Evolutionary conservation across 2,797 vertebrate genomes (phyloP), one percentile per base, ranked within the genome.

Genomic region (Alectoris magna): DNA sequence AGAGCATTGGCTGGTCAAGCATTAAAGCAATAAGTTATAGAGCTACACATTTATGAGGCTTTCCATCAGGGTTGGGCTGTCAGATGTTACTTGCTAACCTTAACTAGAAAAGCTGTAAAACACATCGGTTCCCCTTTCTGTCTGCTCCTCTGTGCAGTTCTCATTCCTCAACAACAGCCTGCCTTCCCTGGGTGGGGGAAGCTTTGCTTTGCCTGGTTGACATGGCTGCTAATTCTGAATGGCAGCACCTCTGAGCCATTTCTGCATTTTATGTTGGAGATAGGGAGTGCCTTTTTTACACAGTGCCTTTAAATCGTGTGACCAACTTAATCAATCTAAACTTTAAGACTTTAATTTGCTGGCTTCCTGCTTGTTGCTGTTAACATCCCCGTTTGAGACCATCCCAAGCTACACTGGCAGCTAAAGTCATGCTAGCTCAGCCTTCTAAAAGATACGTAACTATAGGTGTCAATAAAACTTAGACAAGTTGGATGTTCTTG

Each of bases 11-110:
- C 60, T 88, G 78, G 77, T 94, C 60, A 84, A 17, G 63, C 80
- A 82, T 94, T 96, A 84, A 90, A 92, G 73, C 44, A 88, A 63
- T 93, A 82, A 77, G 93, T 92, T 93, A 87, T 55, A 93, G 80
- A 64, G 29, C 83, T 86, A 49, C 77, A 31, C 15, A 68, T 46
- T 90, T 51, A 88, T 74, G 41, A 73, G 60, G 48, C 31, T 92
- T 90, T 94, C 64, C 70, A 68, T 85, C 68, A 84, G 79, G 29
- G 29, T 23, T 58, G 91, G 76, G 74, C 60, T 68, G 44, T 82
- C 68, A 79, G 48, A 41, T 78, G 56, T 46, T 86, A 78, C 38
- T 88, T 76, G 44, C 64, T 74, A 68, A 36, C 67, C 73, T 85
- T 84, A 86, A 73, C 60, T 89, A 62, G 60, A 64, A 81, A 74